Percentiles rank a stretch among this genome's conserved stretches.
These are phyloP conservation scores for Seriola dumerili DNA, from an alignment of 2,113 vertebrate species.

Conservation along the genomic window DNA sequence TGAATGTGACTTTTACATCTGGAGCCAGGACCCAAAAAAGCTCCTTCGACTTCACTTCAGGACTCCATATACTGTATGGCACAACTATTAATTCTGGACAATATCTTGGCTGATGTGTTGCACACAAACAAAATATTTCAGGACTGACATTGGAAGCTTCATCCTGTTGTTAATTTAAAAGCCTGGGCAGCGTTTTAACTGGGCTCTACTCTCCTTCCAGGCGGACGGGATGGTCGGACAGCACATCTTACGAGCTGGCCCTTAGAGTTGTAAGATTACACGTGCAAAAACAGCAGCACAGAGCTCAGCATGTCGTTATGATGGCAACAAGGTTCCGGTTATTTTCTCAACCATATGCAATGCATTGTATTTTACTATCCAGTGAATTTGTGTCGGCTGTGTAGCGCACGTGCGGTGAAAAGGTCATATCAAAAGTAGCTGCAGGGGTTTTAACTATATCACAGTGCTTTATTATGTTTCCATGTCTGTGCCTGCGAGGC, in stretches of 20 bases:
- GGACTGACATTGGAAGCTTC: no score
- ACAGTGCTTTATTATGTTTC: background rate
- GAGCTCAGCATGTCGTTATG: background rate
- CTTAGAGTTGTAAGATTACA: background rate
- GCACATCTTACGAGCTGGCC: background rate
- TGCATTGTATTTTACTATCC: background rate
- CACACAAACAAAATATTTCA: no score
- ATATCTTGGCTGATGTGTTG: no score
- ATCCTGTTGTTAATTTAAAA: no score
- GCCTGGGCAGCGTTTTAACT: no score
- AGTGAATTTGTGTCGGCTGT: background rate
- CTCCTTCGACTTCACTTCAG: no score
- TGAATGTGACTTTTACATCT: no score
- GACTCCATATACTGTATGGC: no score
- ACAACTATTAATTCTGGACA: no score
- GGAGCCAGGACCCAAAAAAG: no score
- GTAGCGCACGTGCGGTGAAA: background rate
- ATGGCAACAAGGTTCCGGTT: background rate
- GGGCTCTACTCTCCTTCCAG: no score
- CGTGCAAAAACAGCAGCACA: background rate
- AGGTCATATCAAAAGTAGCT: slow-evolving; percentile 4
- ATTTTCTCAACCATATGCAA: background rate
- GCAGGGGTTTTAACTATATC: background rate
- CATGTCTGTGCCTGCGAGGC: background rate
- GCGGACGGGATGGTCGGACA: background rate